phyloP scores from a whole-genome alignment of 2,113 vertebrate species.

The Lophotis ruficrista region DNA sequence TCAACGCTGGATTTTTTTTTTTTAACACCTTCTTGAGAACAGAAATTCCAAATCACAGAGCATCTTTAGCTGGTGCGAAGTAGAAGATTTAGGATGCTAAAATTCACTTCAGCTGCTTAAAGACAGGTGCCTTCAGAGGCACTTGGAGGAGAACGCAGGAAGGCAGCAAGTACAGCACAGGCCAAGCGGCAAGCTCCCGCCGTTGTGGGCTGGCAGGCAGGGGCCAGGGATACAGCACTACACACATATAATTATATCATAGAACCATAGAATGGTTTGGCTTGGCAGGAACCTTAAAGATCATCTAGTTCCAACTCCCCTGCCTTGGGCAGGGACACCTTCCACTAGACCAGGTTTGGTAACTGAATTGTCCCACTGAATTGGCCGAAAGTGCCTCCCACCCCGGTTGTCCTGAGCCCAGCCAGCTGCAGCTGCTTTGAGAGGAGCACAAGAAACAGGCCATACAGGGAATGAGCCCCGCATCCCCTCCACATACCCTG shows the following conservation, averaged over 20 bases:
- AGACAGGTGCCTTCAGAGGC: neutral
- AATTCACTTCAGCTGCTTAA: neutral
- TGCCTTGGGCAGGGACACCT: too few species aligned
- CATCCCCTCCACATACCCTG: fast-evolving
- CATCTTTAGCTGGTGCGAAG: neutral
- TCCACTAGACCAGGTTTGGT: neutral
- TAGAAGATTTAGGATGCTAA: neutral
- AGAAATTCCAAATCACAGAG: neutral
- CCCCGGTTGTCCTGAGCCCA: neutral
- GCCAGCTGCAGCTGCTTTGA: neutral
- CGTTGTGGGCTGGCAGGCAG: neutral
- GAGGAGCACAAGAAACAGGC: neutral
- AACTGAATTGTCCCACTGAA: neutral
- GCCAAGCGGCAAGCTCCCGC: neutral
- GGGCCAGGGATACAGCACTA: neutral
- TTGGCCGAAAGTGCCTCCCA: neutral
- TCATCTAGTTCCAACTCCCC: too few species aligned
- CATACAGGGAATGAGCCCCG: neutral
- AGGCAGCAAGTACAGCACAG: neutral
- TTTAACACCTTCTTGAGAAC: neutral
- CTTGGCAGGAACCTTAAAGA: too few species aligned
- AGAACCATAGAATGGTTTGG: too few species aligned
- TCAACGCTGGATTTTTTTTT: neutral
- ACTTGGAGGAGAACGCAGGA: neutral
- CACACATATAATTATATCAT: fast-evolving